Conservation (phyloP, 2,888 invertebrate genomes). For the Amphipyra tragopoginis region DNA sequence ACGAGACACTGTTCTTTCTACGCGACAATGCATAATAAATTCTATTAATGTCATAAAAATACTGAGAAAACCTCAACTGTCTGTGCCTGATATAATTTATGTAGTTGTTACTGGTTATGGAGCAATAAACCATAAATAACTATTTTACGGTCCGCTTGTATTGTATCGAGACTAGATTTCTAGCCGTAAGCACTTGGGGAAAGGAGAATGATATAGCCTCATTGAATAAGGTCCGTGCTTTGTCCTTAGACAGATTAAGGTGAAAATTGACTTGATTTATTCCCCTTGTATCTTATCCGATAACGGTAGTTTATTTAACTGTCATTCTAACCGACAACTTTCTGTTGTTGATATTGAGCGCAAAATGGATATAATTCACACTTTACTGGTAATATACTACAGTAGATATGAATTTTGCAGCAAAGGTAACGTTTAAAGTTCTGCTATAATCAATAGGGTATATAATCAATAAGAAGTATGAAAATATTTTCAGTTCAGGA, state of each 20-base stretch:
- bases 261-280: conserved; percentile 60
- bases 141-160: conserved; percentile 59
- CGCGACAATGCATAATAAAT: conserved; percentile 13
- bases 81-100: conserved; percentile 28
- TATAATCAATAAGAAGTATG: neutral
- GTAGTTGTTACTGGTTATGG: conserved; percentile 26
- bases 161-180: conserved; percentile 65
- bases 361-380: conserved; percentile 31
- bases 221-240: conserved; percentile 61
- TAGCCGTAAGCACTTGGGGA: conserved; percentile 66
- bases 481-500: no score
- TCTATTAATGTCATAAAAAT: conserved; percentile 23
- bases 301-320: conserved; percentile 51
- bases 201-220: conserved; percentile 67
- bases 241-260: conserved; percentile 59
- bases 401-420: conserved; percentile 14
- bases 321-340: conserved; percentile 39
- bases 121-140: conserved; percentile 58
- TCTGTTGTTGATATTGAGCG: conserved; percentile 34
- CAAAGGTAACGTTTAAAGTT: neutral
- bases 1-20: conserved; percentile 5
- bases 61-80: conserved; percentile 9
- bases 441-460: neutral
- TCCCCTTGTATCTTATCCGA: conserved; percentile 23
- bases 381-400: conserved; percentile 1